These are phyloP conservation scores for Papilio elwesi DNA, from an alignment of 2,888 invertebrate species.

Conservation along the genomic window DNA sequence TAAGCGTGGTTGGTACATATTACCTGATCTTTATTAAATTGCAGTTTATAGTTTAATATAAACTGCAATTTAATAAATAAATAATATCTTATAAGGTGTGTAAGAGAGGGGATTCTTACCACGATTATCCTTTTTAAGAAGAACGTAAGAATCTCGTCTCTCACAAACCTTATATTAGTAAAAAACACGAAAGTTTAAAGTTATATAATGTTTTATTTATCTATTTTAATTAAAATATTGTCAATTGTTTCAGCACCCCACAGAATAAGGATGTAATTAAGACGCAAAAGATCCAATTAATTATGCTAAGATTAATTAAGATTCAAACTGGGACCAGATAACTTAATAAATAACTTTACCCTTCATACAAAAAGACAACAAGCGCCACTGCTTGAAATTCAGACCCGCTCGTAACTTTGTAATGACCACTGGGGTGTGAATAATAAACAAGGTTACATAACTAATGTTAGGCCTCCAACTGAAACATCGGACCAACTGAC, in stretches of 20 bases:
- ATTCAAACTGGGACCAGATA: conserved; percentile 28
- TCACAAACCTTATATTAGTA: too few species aligned
- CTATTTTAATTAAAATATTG: conserved; percentile 11
- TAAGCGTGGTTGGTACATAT: too few species aligned
- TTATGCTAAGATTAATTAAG: conserved; percentile 26
- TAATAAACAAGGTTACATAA: conserved; percentile 35
- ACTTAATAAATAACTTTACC: conserved; percentile 34
- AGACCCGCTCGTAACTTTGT: conserved; percentile 31
- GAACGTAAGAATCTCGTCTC: too few species aligned
- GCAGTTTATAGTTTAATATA: background rate
- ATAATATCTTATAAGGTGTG: too few species aligned
- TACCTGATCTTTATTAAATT: background rate
- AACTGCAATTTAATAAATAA: too few species aligned
- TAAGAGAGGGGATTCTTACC: too few species aligned
- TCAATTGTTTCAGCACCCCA: background rate
- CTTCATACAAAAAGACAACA: conserved; percentile 32
- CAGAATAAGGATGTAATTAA: conserved; percentile 11
- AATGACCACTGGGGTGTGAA: conserved; percentile 35
- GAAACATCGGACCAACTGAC: background rate
- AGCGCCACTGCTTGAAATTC: conserved; percentile 35
- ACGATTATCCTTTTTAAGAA: too few species aligned
- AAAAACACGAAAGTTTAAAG: too few species aligned
- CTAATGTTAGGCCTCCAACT: background rate
- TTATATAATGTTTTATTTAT: background rate
- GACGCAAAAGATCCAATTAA: conserved; percentile 7